Base-by-base conservation (phyloP, 2,888 invertebrate species). In the Harpalus rufipes region DNA sequence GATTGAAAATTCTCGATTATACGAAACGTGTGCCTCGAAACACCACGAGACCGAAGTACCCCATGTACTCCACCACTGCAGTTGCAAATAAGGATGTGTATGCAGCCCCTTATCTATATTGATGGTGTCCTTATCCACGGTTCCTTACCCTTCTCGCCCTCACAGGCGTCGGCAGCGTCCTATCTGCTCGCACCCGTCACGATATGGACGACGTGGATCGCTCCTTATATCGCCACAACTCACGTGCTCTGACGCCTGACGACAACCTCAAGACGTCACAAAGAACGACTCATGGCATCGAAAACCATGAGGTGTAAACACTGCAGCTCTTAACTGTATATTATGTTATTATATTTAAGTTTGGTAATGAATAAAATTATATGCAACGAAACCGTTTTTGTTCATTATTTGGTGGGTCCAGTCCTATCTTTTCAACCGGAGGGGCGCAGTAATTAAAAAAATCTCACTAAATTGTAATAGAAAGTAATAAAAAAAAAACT, bases 81-180 rank as follows among this genome's bases (percentile, higher is more conserved):
- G 68, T 58, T 78, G 78, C 78, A 78, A 78, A 78, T 78, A 78
- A 58, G 78, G 72, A 8, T 63, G 82, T 56, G 18, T 41, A 74
- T 56, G 59, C 82, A 25, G 74, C 82, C 82, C 82, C 82, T 82
- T 82, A 72, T 74, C 82, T 82, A 74, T 82, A 82, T 82, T 82
- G 82, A 82, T 82, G 74, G 74, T 74, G 74, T 74, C 58, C 82
- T 82, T 82, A 82, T 82, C 82, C 74, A 21, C 18, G 16, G 21
- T 21, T 61, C 16, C 41, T 61, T 39, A 25, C 61, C 59, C 59
- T 16, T 41, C 16, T 4, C 18, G 10, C 51, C 51, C 74, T 65
- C n/a, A 8, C 65, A 41, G 21, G 14, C 72, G 21, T 51, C 44
- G 44, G 8, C 10, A 7, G 44, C 63, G 18, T 25, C 10, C 63